Percentiles rank a stretch among this genome's conserved stretches.
Conservation (phyloP, 92 coral and sea anemone genomes). For the Palythoa grandis region DNA sequence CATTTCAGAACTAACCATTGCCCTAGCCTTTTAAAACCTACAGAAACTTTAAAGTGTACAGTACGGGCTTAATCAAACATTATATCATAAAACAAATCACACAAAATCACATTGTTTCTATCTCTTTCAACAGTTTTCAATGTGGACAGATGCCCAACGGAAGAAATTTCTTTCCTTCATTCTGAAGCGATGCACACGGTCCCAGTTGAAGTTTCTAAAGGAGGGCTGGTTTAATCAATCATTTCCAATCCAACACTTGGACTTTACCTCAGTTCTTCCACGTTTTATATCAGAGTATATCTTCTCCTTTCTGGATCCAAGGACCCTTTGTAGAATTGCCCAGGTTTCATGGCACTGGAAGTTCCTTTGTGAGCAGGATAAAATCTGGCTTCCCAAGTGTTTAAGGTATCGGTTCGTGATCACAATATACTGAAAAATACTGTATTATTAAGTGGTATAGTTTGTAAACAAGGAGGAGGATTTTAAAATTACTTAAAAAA, state of each 20-base stretch:
- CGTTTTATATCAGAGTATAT: conserved; percentile 81
- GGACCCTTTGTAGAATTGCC: conserved; percentile 86
- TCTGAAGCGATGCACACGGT: conserved; percentile 78
- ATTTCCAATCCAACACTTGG: conserved; percentile 80
- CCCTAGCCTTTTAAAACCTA: no score
- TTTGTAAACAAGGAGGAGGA: no score
- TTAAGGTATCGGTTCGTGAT: conserved; percentile 17
- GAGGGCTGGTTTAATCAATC: conserved; percentile 81
- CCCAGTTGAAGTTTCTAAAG: conserved; percentile 82
- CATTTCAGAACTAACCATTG: no score
- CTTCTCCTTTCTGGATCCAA: conserved; percentile 90
- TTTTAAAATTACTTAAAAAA: no score
- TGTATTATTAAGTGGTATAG: no score
- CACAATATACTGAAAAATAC: no score
- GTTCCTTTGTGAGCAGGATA: conserved; percentile 90
- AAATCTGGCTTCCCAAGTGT: conserved; percentile 90
- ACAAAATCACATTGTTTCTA: not conserved
- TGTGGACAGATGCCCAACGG: conserved; percentile 97
- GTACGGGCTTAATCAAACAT: no score
- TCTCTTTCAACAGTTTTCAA: conserved; percentile 67
- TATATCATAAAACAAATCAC: no score
- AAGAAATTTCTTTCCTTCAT: conserved; percentile 83
- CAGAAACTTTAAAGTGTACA: no score
- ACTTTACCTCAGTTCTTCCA: conserved; percentile 85
- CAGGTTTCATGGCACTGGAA: conserved; percentile 98